These are phyloP conservation scores for Perdix hodgsoniae DNA, from an alignment of 2,797 vertebrate species.

Conservation along the genomic window DNA sequence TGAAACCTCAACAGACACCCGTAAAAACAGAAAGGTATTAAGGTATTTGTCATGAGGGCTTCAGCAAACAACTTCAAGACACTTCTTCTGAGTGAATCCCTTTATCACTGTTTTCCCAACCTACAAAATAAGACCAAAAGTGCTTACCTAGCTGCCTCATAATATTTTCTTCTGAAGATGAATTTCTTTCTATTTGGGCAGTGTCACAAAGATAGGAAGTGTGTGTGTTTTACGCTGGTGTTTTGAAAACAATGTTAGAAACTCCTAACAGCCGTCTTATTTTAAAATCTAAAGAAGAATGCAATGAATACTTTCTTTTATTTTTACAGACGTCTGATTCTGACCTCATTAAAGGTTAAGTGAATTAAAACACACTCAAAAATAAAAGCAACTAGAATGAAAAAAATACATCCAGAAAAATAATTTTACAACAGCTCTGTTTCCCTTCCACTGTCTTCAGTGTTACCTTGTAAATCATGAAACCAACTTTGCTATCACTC, in stretches of 20 bases:
- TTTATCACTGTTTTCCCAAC: background rate
- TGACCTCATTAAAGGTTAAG: background rate
- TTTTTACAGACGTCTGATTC: background rate
- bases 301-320: background rate
- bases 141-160: background rate
- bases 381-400: background rate
- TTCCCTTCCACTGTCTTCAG: background rate
- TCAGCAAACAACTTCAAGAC: background rate
- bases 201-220: background rate
- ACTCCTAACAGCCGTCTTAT: background rate
- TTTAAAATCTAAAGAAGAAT: background rate
- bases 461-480: background rate
- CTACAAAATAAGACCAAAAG: background rate
- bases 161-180: background rate
- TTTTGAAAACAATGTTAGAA: conserved; percentile 7
- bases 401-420: background rate
- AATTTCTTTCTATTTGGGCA: background rate
- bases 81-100: background rate
- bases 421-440: background rate
- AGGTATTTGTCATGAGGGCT: background rate
- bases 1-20: background rate
- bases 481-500: background rate
- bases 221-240: background rate
- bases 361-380: background rate
- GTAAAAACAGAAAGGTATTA: background rate